These are phyloP conservation scores for Cyprinus carpio DNA, from an alignment of 2,113 vertebrate species.

Conservation along the genomic window DNA sequence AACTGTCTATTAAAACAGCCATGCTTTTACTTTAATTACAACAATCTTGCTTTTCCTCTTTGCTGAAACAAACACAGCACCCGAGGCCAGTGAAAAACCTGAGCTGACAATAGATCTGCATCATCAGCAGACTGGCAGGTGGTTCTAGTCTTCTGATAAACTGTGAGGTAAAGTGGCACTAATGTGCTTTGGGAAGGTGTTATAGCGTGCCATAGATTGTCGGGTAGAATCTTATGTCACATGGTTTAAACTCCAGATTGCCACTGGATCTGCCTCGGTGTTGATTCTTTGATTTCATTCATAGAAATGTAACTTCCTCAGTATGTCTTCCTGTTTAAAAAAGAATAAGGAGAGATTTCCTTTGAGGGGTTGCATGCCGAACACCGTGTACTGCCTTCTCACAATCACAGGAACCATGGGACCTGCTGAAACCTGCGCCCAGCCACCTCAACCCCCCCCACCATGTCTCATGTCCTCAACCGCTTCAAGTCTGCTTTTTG, in stretches of 20 bases:
- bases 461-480: background rate
- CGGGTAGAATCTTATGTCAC: background rate
- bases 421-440: conserved; percentile 58
- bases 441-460: conserved; percentile 20
- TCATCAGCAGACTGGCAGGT: conserved; percentile 32
- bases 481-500: conserved; percentile 68
- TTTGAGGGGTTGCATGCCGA: conserved; percentile 68
- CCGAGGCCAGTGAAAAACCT: conserved; percentile 17
- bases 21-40: background rate
- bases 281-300: conserved; percentile 46
- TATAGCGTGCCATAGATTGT: background rate
- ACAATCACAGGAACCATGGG: conserved; percentile 80
- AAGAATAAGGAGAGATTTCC: conserved; percentile 75
- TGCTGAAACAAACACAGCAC: conserved; percentile 22
- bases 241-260: background rate
- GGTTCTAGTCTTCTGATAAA: conserved; percentile 13
- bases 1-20: background rate
- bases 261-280: background rate
- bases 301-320: conserved; percentile 58
- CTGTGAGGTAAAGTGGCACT: background rate
- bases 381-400: conserved; percentile 73
- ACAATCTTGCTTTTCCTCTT: background rate
- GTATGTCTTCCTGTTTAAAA: conserved; percentile 76
- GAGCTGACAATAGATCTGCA: conserved; percentile 23
- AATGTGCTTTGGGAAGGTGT: background rate